Evolutionary conservation across 2,797 vertebrate species (phyloP).

Genomic region (Lutra lutra): DNA sequence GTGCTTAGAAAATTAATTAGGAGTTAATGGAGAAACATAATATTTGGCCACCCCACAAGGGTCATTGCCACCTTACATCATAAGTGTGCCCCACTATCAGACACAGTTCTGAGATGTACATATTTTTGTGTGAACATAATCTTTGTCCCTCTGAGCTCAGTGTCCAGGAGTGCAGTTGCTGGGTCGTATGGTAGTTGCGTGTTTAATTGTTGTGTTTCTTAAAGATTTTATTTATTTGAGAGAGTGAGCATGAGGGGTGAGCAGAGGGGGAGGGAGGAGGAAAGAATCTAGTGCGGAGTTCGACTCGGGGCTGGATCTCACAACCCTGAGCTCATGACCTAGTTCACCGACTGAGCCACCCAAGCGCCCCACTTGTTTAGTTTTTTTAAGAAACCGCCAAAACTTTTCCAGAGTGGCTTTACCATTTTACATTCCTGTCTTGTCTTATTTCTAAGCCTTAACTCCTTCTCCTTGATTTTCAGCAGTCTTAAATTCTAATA

Average conservation of each 20-base stretch:
- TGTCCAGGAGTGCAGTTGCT: not conserved
- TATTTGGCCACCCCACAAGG: not conserved
- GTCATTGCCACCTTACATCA: not conserved
- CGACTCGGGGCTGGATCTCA: not conserved
- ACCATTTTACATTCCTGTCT: constrained; percentile 4
- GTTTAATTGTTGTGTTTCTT: no score
- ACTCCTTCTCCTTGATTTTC: constrained; percentile 37
- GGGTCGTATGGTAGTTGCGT: no score
- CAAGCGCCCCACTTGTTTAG: not conserved
- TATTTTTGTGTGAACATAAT: not conserved
- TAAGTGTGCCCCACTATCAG: not conserved
- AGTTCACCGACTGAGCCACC: not conserved
- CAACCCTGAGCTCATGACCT: not conserved
- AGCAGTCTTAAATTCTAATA: not conserved
- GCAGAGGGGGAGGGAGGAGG: not conserved
- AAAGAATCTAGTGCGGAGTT: not conserved
- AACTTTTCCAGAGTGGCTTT: not conserved
- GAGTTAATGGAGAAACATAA: not conserved
- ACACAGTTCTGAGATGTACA: not conserved
- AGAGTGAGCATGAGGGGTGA: no score
- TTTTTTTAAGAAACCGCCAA: constrained; percentile 13
- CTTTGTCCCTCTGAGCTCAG: not conserved
- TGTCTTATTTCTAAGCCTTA: constrained; percentile 52
- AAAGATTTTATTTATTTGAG: not conserved
- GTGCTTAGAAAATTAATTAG: constrained; percentile 22